A percentile compares a stretch with the other conserved stretches of the same genome.
Conservation (phyloP, 2,113 vertebrate species). For the Stegastes partitus region DNA sequence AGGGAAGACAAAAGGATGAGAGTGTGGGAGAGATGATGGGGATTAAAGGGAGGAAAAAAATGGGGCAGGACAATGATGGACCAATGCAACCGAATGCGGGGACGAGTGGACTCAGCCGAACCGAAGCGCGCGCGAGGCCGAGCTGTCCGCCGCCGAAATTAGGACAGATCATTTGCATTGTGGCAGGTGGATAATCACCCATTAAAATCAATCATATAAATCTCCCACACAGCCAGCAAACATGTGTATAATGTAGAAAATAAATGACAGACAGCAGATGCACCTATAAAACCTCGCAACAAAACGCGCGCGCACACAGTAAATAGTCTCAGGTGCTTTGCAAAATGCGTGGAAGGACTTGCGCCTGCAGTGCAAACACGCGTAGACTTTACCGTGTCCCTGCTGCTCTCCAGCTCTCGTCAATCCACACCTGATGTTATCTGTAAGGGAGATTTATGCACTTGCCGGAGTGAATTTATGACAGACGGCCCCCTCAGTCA, state of each 20-base stretch:
- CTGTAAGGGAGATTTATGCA: slow-evolving; percentile 85
- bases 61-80: slow-evolving; percentile 51
- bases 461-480: slow-evolving; percentile 84
- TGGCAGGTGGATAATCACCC: slow-evolving; percentile 70
- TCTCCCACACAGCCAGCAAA: slow-evolving; percentile 45
- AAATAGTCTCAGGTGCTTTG: slow-evolving; percentile 61
- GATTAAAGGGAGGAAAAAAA: slow-evolving; percentile 68
- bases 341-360: slow-evolving; percentile 50
- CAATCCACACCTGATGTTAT: slow-evolving; percentile 83
- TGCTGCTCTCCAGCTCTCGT: slow-evolving; percentile 56
- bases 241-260: slow-evolving; percentile 51
- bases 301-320: slow-evolving; percentile 46
- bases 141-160: slow-evolving; percentile 52
- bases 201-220: slow-evolving; percentile 63
- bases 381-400: slow-evolving; percentile 56
- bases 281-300: slow-evolving; percentile 60
- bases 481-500: slow-evolving; percentile 78
- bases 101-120: slow-evolving; percentile 47
- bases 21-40: slow-evolving; percentile 70
- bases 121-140: slow-evolving; percentile 35
- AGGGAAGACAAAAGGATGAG: slow-evolving; percentile 54
- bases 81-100: slow-evolving; percentile 27
- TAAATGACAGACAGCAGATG: slow-evolving; percentile 66
- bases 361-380: slow-evolving; percentile 57
- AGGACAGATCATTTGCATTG: slow-evolving; percentile 65